Evolutionary conservation across 2,113 vertebrate genomes (phyloP).

Genomic region (Thinocorus orbignyianus): DNA sequence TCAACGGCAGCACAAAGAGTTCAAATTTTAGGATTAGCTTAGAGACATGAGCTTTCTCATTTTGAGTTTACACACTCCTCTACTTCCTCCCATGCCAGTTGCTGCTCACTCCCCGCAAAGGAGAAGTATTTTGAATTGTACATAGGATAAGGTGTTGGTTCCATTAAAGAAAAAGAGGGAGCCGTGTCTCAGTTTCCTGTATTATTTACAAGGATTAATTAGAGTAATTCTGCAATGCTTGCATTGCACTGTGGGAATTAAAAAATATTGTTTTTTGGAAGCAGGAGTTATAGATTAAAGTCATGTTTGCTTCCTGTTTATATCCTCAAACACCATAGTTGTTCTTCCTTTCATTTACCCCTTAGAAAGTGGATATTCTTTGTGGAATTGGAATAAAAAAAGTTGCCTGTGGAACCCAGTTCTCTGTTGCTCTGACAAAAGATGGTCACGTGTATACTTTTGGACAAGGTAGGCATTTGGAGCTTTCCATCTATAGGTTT

Average conservation of each 20-base stretch:
- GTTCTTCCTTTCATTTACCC: background rate
- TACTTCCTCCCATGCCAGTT: background rate
- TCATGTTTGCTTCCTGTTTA: background rate
- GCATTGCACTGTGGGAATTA: background rate
- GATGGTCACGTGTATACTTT: constrained; percentile 86
- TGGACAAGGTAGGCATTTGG: constrained; percentile 78
- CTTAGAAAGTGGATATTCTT: constrained; percentile 85
- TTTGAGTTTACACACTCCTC: background rate
- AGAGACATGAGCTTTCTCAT: background rate
- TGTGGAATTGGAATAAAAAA: constrained; percentile 87
- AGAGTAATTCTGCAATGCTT: background rate
- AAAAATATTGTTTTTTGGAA: background rate
- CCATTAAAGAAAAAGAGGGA: background rate
- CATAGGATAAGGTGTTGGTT: background rate
- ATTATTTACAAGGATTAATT: background rate
- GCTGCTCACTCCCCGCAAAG: background rate
- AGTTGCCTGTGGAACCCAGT: constrained; percentile 86
- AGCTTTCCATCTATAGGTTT: background rate
- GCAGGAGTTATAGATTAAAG: background rate
- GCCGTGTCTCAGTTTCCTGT: background rate
- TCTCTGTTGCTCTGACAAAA: constrained; percentile 84
- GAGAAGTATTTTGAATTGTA: background rate
- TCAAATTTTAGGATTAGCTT: background rate
- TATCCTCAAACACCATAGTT: background rate
- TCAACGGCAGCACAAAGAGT: background rate